A percentile compares a stretch with the other conserved stretches of the same genome.
These are phyloP conservation scores for Calliphora vomitoria DNA, from an alignment of 2,888 invertebrate species.

Conservation along the genomic window DNA sequence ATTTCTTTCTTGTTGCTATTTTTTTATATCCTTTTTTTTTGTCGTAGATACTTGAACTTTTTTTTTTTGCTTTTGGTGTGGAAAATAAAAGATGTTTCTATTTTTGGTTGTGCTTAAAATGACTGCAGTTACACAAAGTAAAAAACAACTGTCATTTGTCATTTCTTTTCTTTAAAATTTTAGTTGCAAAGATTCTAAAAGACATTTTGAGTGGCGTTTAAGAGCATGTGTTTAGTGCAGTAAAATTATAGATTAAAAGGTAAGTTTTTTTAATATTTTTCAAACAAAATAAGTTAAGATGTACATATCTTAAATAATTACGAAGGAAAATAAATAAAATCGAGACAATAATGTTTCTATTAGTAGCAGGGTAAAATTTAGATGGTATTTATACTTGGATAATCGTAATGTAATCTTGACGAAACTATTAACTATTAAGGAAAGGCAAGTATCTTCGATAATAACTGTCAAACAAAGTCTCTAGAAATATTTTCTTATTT, in stretches of 20 bases:
- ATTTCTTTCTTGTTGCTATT: slow-evolving; percentile 44
- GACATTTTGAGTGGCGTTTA: slow-evolving; percentile 70
- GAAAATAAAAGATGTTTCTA: slow-evolving; percentile 52
- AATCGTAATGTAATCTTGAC: too few relatives aligned
- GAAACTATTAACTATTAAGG: too few relatives aligned
- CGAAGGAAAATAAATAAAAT: not conserved
- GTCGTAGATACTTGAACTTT: slow-evolving; percentile 40
- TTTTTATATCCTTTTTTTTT: slow-evolving; percentile 18
- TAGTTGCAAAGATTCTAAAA: slow-evolving; percentile 53
- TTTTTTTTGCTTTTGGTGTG: slow-evolving; percentile 30
- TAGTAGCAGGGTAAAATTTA: not conserved
- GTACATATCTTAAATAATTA: slow-evolving; percentile 1
- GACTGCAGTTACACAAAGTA: slow-evolving; percentile 71
- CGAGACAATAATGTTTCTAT: slow-evolving; percentile 1
- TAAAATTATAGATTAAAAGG: slow-evolving; percentile 69
- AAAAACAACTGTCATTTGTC: slow-evolving; percentile 72
- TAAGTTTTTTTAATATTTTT: slow-evolving; percentile 7
- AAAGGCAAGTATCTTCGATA: too few relatives aligned
- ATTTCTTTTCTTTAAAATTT: slow-evolving; percentile 67
- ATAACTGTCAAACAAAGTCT: too few relatives aligned
- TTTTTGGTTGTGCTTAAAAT: slow-evolving; percentile 59
- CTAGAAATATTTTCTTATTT: too few relatives aligned
- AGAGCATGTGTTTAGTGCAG: slow-evolving; percentile 72
- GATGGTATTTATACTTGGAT: too few relatives aligned
- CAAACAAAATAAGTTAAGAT: not conserved